phyloP scores from a whole-genome alignment of 2,113 vertebrate genomes.

The Rousettus leschenaultii region DNA sequence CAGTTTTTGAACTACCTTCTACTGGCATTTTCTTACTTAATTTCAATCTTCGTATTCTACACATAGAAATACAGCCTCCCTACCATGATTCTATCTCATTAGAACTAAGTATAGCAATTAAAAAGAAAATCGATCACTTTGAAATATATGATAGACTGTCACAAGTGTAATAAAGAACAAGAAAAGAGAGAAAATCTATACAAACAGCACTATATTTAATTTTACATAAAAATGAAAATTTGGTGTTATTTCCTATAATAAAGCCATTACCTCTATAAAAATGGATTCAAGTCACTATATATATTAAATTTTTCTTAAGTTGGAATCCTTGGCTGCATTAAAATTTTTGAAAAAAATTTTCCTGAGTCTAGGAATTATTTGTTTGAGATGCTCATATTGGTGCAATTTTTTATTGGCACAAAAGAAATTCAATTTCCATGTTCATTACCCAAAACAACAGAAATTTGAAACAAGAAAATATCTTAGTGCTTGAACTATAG shows the following conservation, averaged over 20 bases:
- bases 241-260: neutral
- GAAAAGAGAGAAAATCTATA: constrained; percentile 17
- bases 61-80: neutral
- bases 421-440: constrained; percentile 86
- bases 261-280: constrained; percentile 36
- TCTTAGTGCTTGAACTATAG: constrained; percentile 82
- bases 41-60: neutral
- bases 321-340: neutral
- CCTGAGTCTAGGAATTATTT: constrained; percentile 74
- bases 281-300: neutral
- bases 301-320: constrained; percentile 58
- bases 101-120: constrained; percentile 34
- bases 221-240: constrained; percentile 24
- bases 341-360: constrained; percentile 50
- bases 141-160: neutral
- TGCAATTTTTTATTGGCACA: constrained; percentile 80
- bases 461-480: constrained; percentile 87
- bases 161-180: neutral
- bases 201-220: neutral
- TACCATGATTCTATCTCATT: constrained; percentile 15
- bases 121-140: constrained; percentile 22
- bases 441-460: constrained; percentile 87
- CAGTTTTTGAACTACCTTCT: constrained; percentile 50
- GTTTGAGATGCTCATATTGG: constrained; percentile 62
- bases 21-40: constrained; percentile 12